Evolutionary conservation across 1,140 invertebrate species (phyloP), one percentile per base, ranked within the genome.

Genomic region (Brevipalpus yothersi): DNA sequence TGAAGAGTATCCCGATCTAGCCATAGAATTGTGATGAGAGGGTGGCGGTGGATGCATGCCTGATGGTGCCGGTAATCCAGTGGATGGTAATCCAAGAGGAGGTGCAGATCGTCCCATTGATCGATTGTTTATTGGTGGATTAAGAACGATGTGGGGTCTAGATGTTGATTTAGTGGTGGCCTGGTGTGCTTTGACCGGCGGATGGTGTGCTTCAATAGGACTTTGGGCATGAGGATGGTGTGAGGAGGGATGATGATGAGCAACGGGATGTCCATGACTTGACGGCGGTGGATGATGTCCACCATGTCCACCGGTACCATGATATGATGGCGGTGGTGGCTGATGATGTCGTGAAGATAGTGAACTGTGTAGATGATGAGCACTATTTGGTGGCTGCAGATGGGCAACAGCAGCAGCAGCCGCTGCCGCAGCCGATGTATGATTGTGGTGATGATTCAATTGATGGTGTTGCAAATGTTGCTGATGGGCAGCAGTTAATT

Each of bases 1-100:
- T 12, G 62, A 60, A 40, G 60, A 57, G 51, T 59, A 58, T 41
- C 55, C 55, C 15, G 45, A 13, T 60, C 60, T 31, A 31, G 9
- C 59, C 17, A n/a, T 58, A 56, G 13, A 58, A 58, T 17, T 41
- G 56, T 39, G 45, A 62, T 41, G 10, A 60, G 19, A 42, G 60
- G 63, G 51, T 58, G 62, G 58, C 8, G 49, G n/a, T n/a, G 49
- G n/a, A 19, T n/a, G 49, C n/a, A 10, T n/a, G 49, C 9, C 21
- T 10, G 49, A 17, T 51, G 49, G n/a, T 31, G 49, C n/a, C 8
- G 49, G n/a, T 17, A 51, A 19, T n/a, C 49, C 49, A 17, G 10
- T n/a, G 21, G 49, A 19, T 51, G 49, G 49, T 51, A 19, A 19
- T 2, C n/a, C n/a, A 2, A 10, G 49, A 10, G 43, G 43, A 15